Evolutionary conservation across 2,888 invertebrate species (phyloP).

Genomic region (Ferdinandea cuprea): DNA sequence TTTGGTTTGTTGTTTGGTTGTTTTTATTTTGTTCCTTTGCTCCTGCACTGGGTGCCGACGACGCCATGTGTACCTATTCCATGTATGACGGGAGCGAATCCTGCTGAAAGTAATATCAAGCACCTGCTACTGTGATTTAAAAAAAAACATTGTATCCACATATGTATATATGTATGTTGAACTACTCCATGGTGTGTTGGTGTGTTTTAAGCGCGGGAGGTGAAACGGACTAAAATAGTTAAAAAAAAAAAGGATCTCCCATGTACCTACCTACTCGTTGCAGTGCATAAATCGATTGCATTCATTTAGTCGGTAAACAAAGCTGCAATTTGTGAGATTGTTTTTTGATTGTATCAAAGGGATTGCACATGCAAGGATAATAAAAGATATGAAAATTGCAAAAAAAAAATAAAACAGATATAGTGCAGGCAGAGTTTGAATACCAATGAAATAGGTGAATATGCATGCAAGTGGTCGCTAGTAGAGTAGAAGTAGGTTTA

Average conservation of each 20-base stretch:
- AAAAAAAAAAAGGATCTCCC: not conserved
- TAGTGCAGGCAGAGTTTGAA: too few species aligned
- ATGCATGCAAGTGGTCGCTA: not conserved
- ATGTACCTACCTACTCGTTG: conserved; percentile 28
- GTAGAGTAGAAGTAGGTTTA: not conserved
- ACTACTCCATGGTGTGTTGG: conserved; percentile 49
- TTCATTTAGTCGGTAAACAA: conserved; percentile 68
- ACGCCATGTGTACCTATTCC: conserved; percentile 8
- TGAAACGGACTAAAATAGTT: not conserved
- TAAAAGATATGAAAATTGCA: conserved; percentile 28
- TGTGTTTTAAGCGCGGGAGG: conserved; percentile 35
- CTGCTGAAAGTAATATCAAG: conserved; percentile 52
- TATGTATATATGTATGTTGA: too few species aligned
- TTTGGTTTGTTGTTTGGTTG: conserved; percentile 43
- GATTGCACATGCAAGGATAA: conserved; percentile 49
- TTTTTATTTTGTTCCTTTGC: conserved; percentile 22
- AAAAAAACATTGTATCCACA: conserved; percentile 25
- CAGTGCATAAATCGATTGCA: conserved; percentile 64
- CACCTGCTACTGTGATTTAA: conserved; percentile 60
- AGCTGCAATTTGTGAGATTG: conserved; percentile 68
- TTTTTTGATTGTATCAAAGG: conserved; percentile 62
- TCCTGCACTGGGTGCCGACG: conserved; percentile 12
- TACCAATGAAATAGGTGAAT: too few species aligned
- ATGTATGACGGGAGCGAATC: conserved; percentile 16
- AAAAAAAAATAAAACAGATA: too few species aligned